phyloP scores from a whole-genome alignment of 2,113 vertebrate species.

The Aphelocoma coerulescens region DNA sequence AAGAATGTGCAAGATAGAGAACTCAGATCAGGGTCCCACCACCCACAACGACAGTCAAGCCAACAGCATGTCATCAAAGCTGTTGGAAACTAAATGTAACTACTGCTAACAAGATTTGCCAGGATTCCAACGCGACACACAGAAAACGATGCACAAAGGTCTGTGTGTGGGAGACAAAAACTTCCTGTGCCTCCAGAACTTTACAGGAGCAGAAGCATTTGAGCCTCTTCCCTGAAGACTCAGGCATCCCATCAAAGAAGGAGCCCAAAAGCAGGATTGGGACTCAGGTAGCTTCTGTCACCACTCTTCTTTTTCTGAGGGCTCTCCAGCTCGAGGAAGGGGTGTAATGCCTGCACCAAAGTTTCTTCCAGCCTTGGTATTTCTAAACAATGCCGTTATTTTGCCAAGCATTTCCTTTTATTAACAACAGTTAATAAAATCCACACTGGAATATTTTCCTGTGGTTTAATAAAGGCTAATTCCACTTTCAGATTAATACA shows the following conservation, averaged over 20 bases:
- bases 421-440: conserved; percentile 13
- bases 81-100: background rate
- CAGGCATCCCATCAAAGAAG: background rate
- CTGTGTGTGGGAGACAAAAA: background rate
- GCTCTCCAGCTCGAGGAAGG: background rate
- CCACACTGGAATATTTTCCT: background rate
- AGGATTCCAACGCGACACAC: background rate
- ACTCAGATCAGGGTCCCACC: conserved; percentile 24
- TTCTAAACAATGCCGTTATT: background rate
- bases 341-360: background rate
- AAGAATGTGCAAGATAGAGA: background rate
- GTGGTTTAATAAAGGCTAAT: background rate
- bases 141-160: background rate
- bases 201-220: background rate
- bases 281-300: background rate
- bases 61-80: conserved; percentile 24
- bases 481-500: background rate
- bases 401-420: background rate
- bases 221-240: background rate
- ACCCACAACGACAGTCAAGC: background rate
- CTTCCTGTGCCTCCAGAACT: background rate
- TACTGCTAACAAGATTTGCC: background rate
- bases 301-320: background rate
- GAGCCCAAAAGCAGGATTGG: background rate
- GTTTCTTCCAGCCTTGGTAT: background rate